phyloP scores from a whole-genome alignment of 2,113 vertebrate genomes.

The Eptesicus fuscus region DNA sequence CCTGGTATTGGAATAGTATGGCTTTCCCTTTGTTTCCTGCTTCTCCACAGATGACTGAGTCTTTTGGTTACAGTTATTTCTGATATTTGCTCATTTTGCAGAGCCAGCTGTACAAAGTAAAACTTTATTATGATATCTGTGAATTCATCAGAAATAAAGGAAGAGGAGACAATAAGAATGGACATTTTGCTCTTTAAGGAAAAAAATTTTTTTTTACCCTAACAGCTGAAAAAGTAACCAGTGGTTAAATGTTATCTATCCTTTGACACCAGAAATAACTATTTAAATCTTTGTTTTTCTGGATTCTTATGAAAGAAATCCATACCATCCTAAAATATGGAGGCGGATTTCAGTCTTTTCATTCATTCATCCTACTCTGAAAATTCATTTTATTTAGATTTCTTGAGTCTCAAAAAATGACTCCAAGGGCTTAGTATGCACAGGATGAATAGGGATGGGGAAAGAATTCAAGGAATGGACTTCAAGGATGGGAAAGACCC shows the following conservation, averaged over 20 bases:
- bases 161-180: background rate
- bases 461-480: background rate
- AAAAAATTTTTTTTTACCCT: background rate
- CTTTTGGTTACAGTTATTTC: background rate
- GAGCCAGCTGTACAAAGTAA: background rate
- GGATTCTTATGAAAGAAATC: slow-evolving; percentile 16
- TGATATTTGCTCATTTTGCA: background rate
- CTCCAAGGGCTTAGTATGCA: background rate
- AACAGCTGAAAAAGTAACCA: background rate
- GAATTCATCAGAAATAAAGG: background rate
- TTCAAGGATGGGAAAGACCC: background rate
- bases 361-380: background rate
- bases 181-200: background rate
- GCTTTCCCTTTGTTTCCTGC: background rate
- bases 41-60: background rate
- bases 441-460: background rate
- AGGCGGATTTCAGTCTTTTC: background rate
- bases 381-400: background rate
- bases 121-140: background rate
- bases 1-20: background rate
- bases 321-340: background rate
- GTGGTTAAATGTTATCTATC: background rate
- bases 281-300: slow-evolving; percentile 35
- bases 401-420: background rate
- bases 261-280: background rate